Evolutionary conservation across 2,888 invertebrate genomes (phyloP), one percentile per base, ranked within the genome.

Genomic region (Neoitamus cyanurus): DNA sequence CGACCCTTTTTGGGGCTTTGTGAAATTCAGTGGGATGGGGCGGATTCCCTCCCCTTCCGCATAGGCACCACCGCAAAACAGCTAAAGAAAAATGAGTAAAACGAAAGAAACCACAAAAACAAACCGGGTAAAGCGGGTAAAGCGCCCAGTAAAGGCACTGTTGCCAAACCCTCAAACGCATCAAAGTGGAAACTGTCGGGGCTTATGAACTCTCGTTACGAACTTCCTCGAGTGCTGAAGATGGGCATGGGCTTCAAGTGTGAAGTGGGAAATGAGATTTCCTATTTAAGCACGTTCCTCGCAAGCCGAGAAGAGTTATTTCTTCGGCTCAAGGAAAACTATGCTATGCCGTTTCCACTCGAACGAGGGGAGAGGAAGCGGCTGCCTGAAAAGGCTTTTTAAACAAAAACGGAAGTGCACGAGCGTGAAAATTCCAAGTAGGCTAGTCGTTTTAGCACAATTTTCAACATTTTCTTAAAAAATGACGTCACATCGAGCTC

Each of bases 1-100:
- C 82, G 82, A 82, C 69, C 82, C 82, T 82, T 82, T 58, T 82
- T 31, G 68, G 82, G 25, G 82, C 69, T 46, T 46, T 72, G 72
- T 83, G 31, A 31, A 78, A 30, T 78, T 58, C 15, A 28, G n/a
- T 30, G 25, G 42, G 31, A 46, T 42, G 70, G 42, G 9, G 30
- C 13, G 36, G 31, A 31, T 46, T 70, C 46, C 6, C n/a, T 7
- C 25, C 25, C 25, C 58, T 58, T 15, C 58, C 20, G 58, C 20
- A 58, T 15, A 58, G 42, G 42, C 13, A 42, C 4, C 25, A 58
- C 20, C 20, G 20, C 7, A 58, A 58, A 58, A 58, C 58, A 58
- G 58, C 20, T 42, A 42, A 58, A 20, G 15, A 25, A 58, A 58
- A 25, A 11, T 15, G 31, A 48, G 11, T 46, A 48, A 78, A 77